Base-by-base conservation (phyloP, 2,797 vertebrate species). In the Rhadinocentrus ornatus region DNA sequence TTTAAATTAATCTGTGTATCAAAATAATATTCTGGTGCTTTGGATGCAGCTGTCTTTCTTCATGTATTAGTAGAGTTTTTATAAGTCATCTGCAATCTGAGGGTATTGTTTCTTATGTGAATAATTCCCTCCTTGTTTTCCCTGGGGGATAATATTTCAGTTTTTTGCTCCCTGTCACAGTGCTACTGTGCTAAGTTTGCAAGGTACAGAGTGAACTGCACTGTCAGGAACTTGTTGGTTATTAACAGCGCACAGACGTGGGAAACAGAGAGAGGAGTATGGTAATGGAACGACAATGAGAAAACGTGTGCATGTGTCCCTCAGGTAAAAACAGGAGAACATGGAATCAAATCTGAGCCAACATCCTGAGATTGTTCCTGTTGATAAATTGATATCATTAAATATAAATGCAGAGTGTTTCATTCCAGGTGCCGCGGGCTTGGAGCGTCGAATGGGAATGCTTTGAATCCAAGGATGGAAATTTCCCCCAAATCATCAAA, bases 351-450 rank as follows among this genome's bases (percentile, higher is more conserved):
- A 93, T 92, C 90, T 91, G 89, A 91, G 92, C 92, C 89, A 89
- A 89, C 89, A 93, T 93, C 92, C 89, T 94, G 92, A 93, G 91
- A 93, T 91, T 92, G 89, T 93, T 93, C 92, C 92, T 94, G 92
- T 92, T 94, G 93, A 93, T 95, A 94, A 94, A 95, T 88, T 93
- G 92, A 94, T 94, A 94, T 92, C 92, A 95, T 95, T 91, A 95
- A 94, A 94, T 93, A 94, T 93, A 93, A 93, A 95, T 94, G 93
- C 64, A 1, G 81, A 91, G 90, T 80, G 85, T 89, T 92, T 92
- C 88, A 81, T 93, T 94, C 89, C 89, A 67, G 83, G 70, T 29
- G 93, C 93, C 92, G 83, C 77, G 60, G 92, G 93, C 90, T 87
- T 62, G 83, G 80, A 88, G 85, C 84, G 70, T 71, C 63, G 81